Evolutionary conservation across 1,140 invertebrate genomes (phyloP), one percentile per base, ranked within the genome.

Genomic region (Drosophila eugracilis): DNA sequence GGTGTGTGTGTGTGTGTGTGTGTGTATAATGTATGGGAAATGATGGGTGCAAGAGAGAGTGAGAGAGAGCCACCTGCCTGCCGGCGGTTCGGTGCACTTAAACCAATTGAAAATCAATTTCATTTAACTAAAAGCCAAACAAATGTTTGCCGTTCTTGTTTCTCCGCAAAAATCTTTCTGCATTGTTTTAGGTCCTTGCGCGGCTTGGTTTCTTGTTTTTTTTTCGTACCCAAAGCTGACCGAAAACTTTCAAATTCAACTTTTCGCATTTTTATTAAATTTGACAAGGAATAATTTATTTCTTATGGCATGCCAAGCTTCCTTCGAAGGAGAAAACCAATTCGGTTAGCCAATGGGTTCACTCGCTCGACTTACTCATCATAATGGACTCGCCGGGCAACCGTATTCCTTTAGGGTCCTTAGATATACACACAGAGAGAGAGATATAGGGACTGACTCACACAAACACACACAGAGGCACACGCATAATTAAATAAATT

Each of bases 21-120:
- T 19, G 12, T 49, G 17, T 44, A 26, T 44, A 24, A 44, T 15
- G n/a, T 22, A 22, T 24, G 24, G 12, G n/a, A 26, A 26, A 15
- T 44, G 36, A 42, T 21, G 6, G 28, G 24, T 22, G 28, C n/a
- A n/a, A n/a, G n/a, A n/a, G n/a, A n/a, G n/a, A n/a, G n/a, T n/a
- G n/a, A n/a, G n/a, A n/a, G n/a, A n/a, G n/a, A n/a, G n/a, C n/a
- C n/a, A n/a, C n/a, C n/a, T 45, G 37, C 17, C 24, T 10, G 6
- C 44, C 49, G 50, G 24, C 15, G 52, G 53, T 65, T 81, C 45
- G 54, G 21, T 65, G 73, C 83, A 86, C 81, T 86, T 77, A 75
- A 81, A 71, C 60, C 83, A 78, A 86, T 86, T 88, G 84, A 69
- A 88, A 86, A 78, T 83, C 74, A 75, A 86, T 78, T 86, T 81